Evolutionary conservation across 2,797 vertebrate species (phyloP).

Genomic region (Eulemur coronatus): DNA sequence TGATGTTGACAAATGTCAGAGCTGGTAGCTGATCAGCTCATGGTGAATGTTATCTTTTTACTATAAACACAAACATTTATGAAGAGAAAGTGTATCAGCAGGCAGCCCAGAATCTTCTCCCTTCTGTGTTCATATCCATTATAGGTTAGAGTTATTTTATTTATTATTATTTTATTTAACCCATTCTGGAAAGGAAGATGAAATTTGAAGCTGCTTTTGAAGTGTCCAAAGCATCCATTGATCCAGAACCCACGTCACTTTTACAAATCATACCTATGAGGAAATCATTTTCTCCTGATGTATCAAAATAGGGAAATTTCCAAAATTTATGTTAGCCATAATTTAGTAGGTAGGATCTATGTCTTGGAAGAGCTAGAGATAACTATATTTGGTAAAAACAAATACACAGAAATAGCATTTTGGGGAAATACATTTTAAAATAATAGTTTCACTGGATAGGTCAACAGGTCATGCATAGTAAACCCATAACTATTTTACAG

Average conservation of each 20-base stretch:
- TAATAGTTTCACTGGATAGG: neutral
- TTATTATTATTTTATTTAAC: neutral
- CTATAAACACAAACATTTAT: neutral
- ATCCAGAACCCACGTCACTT: neutral
- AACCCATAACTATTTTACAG: neutral
- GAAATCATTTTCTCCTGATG: neutral
- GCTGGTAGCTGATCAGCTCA: neutral
- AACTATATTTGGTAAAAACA: neutral
- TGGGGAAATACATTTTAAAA: slow-evolving; percentile 1
- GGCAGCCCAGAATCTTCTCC: neutral
- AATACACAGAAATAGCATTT: neutral
- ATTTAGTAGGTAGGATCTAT: neutral
- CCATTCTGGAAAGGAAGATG: neutral
- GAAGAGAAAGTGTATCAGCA: neutral
- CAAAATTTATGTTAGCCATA: slow-evolving; percentile 26
- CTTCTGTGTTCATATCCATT: neutral
- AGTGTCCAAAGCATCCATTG: neutral
- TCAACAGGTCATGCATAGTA: neutral
- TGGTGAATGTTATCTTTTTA: neutral
- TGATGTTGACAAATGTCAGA: neutral
- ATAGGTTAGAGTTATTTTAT: neutral
- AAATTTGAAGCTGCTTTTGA: slow-evolving; percentile 13
- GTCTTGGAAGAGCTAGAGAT: neutral
- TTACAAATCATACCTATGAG: neutral
- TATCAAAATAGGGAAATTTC: neutral